phyloP scores from a whole-genome alignment of 1,140 invertebrate genomes.

The Ctenoplectra terminalis region DNA sequence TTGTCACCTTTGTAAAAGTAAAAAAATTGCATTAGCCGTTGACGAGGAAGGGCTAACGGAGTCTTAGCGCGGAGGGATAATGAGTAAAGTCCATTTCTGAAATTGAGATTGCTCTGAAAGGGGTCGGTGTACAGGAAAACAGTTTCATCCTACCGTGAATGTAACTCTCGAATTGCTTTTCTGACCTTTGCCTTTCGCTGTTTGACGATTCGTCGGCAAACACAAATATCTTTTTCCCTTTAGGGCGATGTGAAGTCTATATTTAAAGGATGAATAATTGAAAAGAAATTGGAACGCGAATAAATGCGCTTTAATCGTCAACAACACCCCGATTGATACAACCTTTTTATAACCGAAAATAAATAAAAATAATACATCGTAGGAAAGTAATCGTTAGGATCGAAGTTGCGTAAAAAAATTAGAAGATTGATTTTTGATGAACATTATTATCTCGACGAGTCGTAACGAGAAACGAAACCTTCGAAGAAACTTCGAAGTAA shows the following conservation, averaged over 20 bases:
- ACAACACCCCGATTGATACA: no score
- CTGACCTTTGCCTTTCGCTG: background rate
- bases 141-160: background rate
- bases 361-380: no score
- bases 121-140: background rate
- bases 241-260: no score
- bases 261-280: no score
- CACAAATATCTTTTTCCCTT: background rate
- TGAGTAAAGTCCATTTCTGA: slow-evolving; percentile 5
- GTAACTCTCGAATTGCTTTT: background rate
- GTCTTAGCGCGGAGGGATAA: background rate
- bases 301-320: no score
- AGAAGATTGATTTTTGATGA: no score
- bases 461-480: background rate
- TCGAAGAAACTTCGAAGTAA: background rate
- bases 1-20: background rate
- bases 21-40: background rate
- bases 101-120: background rate
- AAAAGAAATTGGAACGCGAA: no score
- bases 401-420: no score
- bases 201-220: background rate
- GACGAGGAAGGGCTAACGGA: background rate
- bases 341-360: no score
- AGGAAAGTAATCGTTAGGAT: no score
- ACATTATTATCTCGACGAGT: no score